Conservation (phyloP, 2,113 vertebrate genomes). For the cat (Felis catus) region DNA sequence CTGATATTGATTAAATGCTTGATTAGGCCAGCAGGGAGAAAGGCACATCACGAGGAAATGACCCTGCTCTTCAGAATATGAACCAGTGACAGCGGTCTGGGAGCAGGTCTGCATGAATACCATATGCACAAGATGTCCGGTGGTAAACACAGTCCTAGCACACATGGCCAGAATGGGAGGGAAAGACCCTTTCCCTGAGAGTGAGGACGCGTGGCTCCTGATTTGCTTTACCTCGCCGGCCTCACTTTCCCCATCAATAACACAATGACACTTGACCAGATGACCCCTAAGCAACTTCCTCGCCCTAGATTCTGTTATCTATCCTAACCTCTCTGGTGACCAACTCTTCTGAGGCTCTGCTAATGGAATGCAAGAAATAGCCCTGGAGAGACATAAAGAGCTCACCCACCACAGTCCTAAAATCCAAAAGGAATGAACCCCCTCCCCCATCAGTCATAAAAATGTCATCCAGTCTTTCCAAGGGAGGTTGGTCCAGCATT, state of each 20-base stretch:
- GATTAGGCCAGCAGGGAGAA: conserved; percentile 74
- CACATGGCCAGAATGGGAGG: background rate
- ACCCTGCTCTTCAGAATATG: conserved; percentile 72
- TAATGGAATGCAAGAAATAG: background rate
- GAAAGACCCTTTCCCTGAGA: background rate
- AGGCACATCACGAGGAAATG: conserved; percentile 70
- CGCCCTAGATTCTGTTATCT: background rate
- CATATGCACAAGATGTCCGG: conserved; percentile 14
- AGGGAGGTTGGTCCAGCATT: background rate
- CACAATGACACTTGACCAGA: background rate
- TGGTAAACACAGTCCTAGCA: background rate
- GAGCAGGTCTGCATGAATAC: conserved; percentile 60
- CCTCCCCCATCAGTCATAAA: background rate
- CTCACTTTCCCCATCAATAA: background rate
- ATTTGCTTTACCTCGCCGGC: background rate
- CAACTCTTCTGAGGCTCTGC: conserved; percentile 7
- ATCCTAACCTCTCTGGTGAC: background rate
- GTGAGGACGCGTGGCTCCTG: background rate
- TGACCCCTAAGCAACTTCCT: background rate
- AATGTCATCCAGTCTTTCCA: background rate
- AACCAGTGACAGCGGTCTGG: conserved; percentile 72
- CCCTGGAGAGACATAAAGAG: background rate
- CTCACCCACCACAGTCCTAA: background rate
- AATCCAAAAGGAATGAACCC: background rate
- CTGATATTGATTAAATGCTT: conserved; percentile 84